Base-by-base conservation (phyloP, 1,140 invertebrate species). In the Drosophila truncata region DNA sequence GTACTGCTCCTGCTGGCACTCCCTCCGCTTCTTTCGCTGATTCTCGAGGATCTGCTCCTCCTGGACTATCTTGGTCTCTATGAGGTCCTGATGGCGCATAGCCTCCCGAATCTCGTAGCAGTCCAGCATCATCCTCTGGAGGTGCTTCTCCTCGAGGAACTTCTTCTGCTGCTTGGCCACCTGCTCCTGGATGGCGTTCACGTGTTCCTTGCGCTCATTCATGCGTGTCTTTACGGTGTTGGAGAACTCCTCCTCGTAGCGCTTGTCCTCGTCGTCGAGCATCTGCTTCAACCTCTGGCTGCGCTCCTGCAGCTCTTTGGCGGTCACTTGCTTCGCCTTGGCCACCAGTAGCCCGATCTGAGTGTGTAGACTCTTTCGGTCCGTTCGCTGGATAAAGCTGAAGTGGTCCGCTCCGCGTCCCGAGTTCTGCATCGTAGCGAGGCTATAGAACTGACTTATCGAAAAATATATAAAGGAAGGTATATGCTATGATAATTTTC, bases 21-120 rank as follows among this genome's bases (percentile, higher is more conserved):
- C 82, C 0, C 78, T 64, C 5, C 49, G 50, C 55, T 80, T 62
- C 47, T 64, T 67, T 14, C 85, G 72, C 18, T 65, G 31, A 16
- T 92, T 91, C 31, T 92, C 91, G 16, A 62, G 54, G 9, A 92
- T 92, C 54, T 92, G 91, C 47, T 92, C 85, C 66, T 81, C 67
- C 23, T 91, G 91, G 20, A 81, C 72, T 6, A 80, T 60, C 18
- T 78, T 78, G 0, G 70, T 79, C n/a, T 91, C 72, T n/a, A 58
- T 37, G 16, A 76, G 52, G 23, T 92, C 82, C 39, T 78, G 71
- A 14, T 71, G 64, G 2, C 91, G 67, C 61, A 91, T 14, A 0
- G 78, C 80, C 52, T 92, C 80, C n/a, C 91, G 91, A 8, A 92
- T 72, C 55, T 92, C 91, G 54, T 91, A 85, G 69, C 91, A 92